Conservation (phyloP, 1,140 invertebrate species). For the Pseudomyrmex sp. region DNA sequence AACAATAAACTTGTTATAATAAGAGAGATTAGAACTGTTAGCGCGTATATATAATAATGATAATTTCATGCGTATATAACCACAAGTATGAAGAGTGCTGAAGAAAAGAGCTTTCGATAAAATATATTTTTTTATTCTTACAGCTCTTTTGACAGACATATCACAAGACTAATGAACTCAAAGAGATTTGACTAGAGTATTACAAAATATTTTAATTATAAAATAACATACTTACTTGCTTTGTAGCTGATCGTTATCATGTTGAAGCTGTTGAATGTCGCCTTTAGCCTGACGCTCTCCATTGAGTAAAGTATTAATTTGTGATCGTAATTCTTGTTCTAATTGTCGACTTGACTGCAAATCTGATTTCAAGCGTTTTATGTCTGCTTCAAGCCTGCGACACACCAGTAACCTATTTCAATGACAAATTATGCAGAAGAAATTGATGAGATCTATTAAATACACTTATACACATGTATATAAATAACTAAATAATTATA, state of each 20-base stretch:
- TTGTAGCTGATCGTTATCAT: conserved; percentile 93
- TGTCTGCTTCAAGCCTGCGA: conserved; percentile 89
- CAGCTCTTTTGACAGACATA: too few relatives aligned
- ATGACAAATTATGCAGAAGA: conserved; percentile 70
- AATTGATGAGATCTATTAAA: conserved; percentile 40
- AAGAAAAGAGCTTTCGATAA: too few relatives aligned
- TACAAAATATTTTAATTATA: conserved; percentile 6
- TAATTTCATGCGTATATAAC: too few relatives aligned
- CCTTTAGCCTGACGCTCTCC: conserved; percentile 91
- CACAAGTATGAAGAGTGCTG: too few relatives aligned
- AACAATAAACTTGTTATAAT: too few relatives aligned
- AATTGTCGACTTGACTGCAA: conserved; percentile 91
- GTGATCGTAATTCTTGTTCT: conserved; percentile 94
- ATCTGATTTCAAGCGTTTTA: conserved; percentile 93
- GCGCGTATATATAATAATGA: too few relatives aligned
- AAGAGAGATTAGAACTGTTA: too few relatives aligned
- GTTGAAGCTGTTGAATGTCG: conserved; percentile 91
- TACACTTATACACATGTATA: conserved; percentile 23
- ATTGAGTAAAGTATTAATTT: conserved; percentile 88
- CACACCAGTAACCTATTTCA: conserved; percentile 82
- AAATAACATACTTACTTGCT: conserved; percentile 87
- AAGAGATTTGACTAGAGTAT: not conserved
- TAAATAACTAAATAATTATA: conserved; percentile 33
- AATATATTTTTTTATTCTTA: too few relatives aligned
- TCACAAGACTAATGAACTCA: too few relatives aligned